Evolutionary conservation across 1,140 invertebrate species (phyloP).

Genomic region (Copidosoma floridanum): DNA sequence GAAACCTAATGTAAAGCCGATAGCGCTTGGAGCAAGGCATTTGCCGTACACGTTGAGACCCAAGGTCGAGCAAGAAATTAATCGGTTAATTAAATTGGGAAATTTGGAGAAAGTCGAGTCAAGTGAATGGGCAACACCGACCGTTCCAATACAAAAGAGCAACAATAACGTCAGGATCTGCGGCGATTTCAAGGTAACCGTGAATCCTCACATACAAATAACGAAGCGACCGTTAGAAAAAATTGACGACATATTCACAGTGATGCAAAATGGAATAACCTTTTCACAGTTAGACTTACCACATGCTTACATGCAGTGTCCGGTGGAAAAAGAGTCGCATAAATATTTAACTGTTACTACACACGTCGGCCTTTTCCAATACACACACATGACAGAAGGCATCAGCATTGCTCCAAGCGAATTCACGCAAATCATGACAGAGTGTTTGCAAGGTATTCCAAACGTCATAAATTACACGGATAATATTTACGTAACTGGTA

Average conservation of each 20-base stretch:
- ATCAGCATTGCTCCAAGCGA: slow-evolving; percentile 44
- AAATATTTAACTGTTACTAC: slow-evolving; percentile 28
- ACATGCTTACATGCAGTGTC: neutral
- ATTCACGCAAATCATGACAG: slow-evolving; percentile 36
- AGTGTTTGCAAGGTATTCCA: slow-evolving; percentile 19
- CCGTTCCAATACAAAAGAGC: neutral
- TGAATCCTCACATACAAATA: neutral
- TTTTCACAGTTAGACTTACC: neutral
- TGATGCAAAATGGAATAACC: neutral
- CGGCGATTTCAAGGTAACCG: neutral
- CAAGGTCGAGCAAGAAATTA: slow-evolving; percentile 35
- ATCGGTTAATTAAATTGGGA: slow-evolving; percentile 33
- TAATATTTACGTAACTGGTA: slow-evolving; percentile 26
- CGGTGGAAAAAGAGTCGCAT: neutral
- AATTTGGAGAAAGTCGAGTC: slow-evolving; percentile 43
- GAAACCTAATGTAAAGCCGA: neutral
- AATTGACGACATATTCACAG: slow-evolving; percentile 1
- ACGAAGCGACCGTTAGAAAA: neutral
- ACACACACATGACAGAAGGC: neutral
- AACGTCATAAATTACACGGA: slow-evolving; percentile 24
- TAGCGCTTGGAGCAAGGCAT: neutral
- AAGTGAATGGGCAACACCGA: slow-evolving; percentile 2
- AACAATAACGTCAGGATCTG: neutral
- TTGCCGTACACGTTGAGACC: slow-evolving; percentile 15
- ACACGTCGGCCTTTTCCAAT: slow-evolving; percentile 24